phyloP scores from a whole-genome alignment of 2,113 vertebrate genomes.

The Poeciliopsis retropinna region DNA sequence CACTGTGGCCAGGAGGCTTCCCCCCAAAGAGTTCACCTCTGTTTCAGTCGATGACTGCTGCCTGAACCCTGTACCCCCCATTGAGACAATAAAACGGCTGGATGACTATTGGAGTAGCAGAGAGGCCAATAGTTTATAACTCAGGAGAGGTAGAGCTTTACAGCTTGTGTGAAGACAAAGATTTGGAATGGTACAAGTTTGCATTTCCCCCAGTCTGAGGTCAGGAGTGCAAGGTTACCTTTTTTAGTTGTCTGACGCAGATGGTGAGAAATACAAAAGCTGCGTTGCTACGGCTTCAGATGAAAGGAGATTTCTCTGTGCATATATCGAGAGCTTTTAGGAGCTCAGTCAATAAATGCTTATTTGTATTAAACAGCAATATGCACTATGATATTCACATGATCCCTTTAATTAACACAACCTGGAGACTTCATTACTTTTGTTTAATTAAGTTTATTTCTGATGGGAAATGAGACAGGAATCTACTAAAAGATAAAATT shows the following conservation, averaged over 20 bases:
- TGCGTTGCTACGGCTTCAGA: constrained; percentile 46
- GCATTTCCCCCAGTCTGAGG: constrained; percentile 77
- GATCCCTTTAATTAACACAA: not conserved
- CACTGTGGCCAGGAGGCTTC: constrained; percentile 44
- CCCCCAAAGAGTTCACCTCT: constrained; percentile 70
- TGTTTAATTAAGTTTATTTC: not conserved
- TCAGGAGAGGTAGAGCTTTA: constrained; percentile 66
- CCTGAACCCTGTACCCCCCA: constrained; percentile 79
- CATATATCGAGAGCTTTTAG: constrained; percentile 44
- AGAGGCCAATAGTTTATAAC: constrained; percentile 79
- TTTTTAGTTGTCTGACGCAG: constrained; percentile 57
- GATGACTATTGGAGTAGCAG: constrained; percentile 74
- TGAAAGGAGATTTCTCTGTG: constrained; percentile 58
- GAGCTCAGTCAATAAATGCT: constrained; percentile 54
- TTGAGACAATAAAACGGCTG: constrained; percentile 83
- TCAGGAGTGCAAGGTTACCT: constrained; percentile 76
- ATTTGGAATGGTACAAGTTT: constrained; percentile 78
- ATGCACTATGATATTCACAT: not conserved
- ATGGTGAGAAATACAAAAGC: constrained; percentile 53
- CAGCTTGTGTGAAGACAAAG: constrained; percentile 70
- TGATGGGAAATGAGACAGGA: not conserved
- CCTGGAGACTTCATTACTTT: not conserved
- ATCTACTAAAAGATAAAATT: not conserved
- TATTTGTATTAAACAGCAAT: constrained; percentile 11
- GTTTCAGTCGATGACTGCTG: constrained; percentile 71